Conservation (phyloP, 2,888 invertebrate species). For the Barypeithes pellucidus region DNA sequence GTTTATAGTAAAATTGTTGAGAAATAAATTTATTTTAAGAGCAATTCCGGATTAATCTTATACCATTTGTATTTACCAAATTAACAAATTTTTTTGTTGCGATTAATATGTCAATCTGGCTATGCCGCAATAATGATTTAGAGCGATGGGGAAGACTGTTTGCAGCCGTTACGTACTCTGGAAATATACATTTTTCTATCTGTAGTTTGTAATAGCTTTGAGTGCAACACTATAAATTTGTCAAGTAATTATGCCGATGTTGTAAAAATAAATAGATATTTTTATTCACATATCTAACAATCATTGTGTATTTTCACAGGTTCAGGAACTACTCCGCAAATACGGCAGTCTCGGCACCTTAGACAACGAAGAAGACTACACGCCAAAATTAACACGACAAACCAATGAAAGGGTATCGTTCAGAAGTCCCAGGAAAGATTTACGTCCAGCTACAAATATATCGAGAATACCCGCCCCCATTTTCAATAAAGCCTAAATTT, state of each 20-base stretch:
- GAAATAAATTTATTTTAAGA: too few species aligned
- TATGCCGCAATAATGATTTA: too few species aligned
- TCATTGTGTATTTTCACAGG: constrained; percentile 60
- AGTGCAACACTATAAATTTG: background rate
- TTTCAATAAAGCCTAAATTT: constrained; percentile 50
- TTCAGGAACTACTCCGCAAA: constrained; percentile 80
- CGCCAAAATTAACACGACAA: constrained; percentile 51
- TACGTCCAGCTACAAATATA: constrained; percentile 70
- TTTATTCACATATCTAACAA: background rate
- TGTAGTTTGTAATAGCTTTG: background rate
- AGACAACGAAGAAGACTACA: constrained; percentile 77
- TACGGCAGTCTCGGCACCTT: constrained; percentile 75
- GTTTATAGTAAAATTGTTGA: too few species aligned
- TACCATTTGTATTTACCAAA: too few species aligned
- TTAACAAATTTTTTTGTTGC: too few species aligned
- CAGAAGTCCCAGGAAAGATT: constrained; percentile 73
- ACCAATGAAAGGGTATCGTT: constrained; percentile 60
- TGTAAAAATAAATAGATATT: background rate
- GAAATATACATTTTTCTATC: too few species aligned
- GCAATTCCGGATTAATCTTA: too few species aligned
- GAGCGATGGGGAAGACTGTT: too few species aligned
- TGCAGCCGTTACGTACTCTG: too few species aligned
- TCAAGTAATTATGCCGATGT: background rate
- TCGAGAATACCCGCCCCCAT: constrained; percentile 74
- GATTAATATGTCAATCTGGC: too few species aligned